Evolutionary conservation across 2,888 invertebrate species (phyloP), one percentile per base, ranked within the genome.

Genomic region (Zygaena filipendulae): DNA sequence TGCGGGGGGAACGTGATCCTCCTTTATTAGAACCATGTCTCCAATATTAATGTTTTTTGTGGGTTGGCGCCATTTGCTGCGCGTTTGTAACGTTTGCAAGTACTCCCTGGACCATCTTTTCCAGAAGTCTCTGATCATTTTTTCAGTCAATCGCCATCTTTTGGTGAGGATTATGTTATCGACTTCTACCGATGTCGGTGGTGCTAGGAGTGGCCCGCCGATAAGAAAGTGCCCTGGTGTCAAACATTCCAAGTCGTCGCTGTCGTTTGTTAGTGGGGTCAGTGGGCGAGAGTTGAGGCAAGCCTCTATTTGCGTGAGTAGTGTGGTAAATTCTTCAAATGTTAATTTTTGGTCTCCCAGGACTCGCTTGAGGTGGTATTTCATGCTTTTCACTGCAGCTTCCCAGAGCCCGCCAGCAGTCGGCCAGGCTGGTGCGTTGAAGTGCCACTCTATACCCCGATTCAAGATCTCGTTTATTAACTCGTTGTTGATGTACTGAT

Each of bases 211-310:
- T 1, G 40, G 27, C 2, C 30, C 27, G 2, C 44, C 39, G 0
- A 33, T 33, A 2, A 45, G 27, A 4, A 44, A 47, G 11, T 43
- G 42, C 3, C 39, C 44, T 3, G 47, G 46, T 2, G 42, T 43
- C 2, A 47, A 14, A 7, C 8, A 37, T 7, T 35, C 27, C 3
- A n/a, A n/a, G n/a, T 45, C 42, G 2, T 41, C 39, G 1, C 38
- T 35, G 18, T 42, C 35, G 34, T 43, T 38, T 3, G 40, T 35
- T 3, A 45, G 29, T 1, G 37, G 27, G n/a, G 29, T 40, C 4
- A 45, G 23, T 1, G 41, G 40, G 8, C 41, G 29, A 2, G n/a
- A n/a, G n/a, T n/a, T n/a, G 40, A 40, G 16, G 42, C 40, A 5
- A 43, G 13, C 26, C 38, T 42, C 38, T 1, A 42, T 33, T 22